Percentiles rank a stretch among this genome's conserved stretches.
Evolutionary conservation across 1,140 invertebrate genomes (phyloP).

Genomic region (Gryllus bimaculatus): DNA sequence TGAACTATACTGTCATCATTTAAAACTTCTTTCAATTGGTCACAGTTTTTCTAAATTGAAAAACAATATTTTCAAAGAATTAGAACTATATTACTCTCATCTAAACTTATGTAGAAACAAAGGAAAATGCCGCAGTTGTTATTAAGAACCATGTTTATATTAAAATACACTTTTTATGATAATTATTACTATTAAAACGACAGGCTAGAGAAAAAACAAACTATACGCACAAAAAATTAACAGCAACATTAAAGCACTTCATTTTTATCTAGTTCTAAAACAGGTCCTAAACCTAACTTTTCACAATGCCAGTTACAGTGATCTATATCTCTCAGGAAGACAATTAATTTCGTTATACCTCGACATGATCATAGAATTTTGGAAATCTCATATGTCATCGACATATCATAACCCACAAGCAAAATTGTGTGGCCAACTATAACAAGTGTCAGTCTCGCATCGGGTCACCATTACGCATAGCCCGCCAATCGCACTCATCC

Average conservation of each 20-base stretch:
- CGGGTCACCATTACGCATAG: too few relatives aligned
- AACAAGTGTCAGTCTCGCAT: too few relatives aligned
- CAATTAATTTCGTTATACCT: neutral
- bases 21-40: neutral
- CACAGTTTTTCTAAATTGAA: neutral
- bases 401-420: too few relatives aligned
- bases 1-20: neutral
- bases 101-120: too few relatives aligned
- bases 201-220: neutral
- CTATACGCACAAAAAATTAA: neutral
- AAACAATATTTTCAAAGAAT: neutral
- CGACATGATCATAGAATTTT: neutral
- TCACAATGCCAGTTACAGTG: neutral
- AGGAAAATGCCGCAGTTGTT: too few relatives aligned
- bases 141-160: neutral
- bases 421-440: too few relatives aligned
- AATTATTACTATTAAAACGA: neutral
- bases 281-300: neutral
- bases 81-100: neutral
- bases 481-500: too few relatives aligned
- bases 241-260: neutral
- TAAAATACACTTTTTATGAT: neutral
- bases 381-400: too few relatives aligned
- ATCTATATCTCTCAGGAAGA: neutral
- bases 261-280: neutral